Conservation (phyloP, 23 tunicate genomes). For the Clavelina lepadiformis region DNA sequence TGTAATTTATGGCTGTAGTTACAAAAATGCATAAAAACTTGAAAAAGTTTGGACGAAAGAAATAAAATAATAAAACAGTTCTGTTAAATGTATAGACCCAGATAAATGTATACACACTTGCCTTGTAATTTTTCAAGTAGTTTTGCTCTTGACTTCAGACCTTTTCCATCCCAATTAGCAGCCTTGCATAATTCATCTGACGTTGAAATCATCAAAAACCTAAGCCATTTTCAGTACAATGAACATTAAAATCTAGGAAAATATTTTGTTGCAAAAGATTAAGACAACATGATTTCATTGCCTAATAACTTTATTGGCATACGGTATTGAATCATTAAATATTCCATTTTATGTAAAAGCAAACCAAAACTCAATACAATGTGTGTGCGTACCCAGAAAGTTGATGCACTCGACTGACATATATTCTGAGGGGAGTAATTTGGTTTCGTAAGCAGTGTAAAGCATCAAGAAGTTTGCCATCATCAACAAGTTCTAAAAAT, state of each 20-base stretch:
- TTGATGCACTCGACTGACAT: constrained; percentile 58
- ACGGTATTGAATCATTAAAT: not conserved
- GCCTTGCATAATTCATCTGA: constrained; percentile 58
- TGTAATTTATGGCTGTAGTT: not conserved
- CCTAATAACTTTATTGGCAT: not conserved
- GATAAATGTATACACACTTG: constrained; percentile 2
- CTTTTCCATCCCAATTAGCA: constrained; percentile 98
- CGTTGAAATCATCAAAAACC: constrained; percentile 81
- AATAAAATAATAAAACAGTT: not conserved
- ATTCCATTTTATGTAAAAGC: no score
- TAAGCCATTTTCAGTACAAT: not conserved
- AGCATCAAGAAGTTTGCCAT: constrained; percentile 69
- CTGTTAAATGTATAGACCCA: not conserved
- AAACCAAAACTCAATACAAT: no score
- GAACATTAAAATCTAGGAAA: not conserved
- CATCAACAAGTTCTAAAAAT: constrained; percentile 85
- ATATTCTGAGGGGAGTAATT: constrained; percentile 57
- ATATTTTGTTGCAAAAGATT: not conserved
- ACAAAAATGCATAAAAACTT: not conserved
- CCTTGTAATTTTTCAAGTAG: constrained; percentile 83
- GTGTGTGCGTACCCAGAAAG: constrained; percentile 68
- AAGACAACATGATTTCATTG: not conserved
- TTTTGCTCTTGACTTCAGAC: constrained; percentile 63
- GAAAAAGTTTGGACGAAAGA: not conserved
- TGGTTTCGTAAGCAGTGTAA: constrained; percentile 65